A percentile compares a stretch with the other conserved stretches of the same genome.
Evolutionary conservation across 1,140 invertebrate genomes (phyloP).

Genomic region (Chelonus insularis): DNA sequence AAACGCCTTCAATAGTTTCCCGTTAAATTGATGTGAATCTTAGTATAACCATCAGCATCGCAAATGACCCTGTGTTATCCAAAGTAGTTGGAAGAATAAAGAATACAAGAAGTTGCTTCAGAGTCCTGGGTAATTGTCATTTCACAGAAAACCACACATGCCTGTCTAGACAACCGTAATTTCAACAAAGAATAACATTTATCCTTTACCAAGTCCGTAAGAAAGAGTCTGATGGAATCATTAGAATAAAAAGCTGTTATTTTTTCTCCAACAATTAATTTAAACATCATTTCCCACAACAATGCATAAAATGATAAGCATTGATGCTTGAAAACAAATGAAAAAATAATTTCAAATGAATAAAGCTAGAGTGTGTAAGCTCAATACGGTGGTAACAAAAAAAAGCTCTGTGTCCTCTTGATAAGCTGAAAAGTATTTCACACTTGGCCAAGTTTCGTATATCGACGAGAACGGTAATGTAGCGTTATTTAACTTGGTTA

Average conservation of each 20-base stretch:
- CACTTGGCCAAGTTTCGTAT: constrained; percentile 55
- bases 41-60: too few species aligned
- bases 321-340: too few species aligned
- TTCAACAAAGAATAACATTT: constrained; percentile 7
- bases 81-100: not conserved
- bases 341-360: constrained; percentile 36
- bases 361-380: not conserved
- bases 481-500: constrained; percentile 61
- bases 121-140: constrained; percentile 31
- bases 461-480: constrained; percentile 51
- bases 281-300: too few species aligned
- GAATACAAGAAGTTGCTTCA: not conserved
- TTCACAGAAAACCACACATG: constrained; percentile 24
- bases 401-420: constrained; percentile 41
- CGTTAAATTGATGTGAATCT: too few species aligned
- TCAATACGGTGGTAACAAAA: not conserved
- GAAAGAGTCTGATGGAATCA: constrained; percentile 9
- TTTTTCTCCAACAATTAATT: too few species aligned
- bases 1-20: too few species aligned
- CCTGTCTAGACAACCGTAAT: constrained; percentile 31
- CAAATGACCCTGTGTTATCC: not conserved
- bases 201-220: not conserved
- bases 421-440: constrained; percentile 60
- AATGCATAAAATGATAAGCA: too few species aligned
- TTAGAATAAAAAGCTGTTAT: too few species aligned